phyloP scores from a whole-genome alignment of 2,888 invertebrate species.

The Dascillus cervinus region DNA sequence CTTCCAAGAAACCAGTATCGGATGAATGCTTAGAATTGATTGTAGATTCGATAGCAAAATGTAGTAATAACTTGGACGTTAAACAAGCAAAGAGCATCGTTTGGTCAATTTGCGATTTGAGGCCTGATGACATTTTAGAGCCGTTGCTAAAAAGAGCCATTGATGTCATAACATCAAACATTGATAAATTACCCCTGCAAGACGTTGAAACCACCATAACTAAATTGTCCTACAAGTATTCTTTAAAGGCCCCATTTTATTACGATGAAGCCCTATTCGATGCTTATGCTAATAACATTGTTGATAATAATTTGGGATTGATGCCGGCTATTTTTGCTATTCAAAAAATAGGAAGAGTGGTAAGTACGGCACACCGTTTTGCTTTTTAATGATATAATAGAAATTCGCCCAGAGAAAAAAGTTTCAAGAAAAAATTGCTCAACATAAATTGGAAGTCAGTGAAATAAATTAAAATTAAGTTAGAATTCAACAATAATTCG shows the following conservation, averaged over 20 bases:
- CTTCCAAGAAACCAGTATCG: constrained; percentile 45
- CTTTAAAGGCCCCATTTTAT: constrained; percentile 46
- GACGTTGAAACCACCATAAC: constrained; percentile 47
- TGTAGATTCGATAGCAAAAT: constrained; percentile 45
- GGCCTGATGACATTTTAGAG: constrained; percentile 41
- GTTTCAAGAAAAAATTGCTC: too few species aligned
- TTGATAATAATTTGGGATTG: constrained; percentile 47
- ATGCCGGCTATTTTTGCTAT: constrained; percentile 45
- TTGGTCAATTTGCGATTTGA: constrained; percentile 49
- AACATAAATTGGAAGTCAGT: too few species aligned
- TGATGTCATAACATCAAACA: constrained; percentile 40
- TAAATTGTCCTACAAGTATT: constrained; percentile 43
- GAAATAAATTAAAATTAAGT: too few species aligned
- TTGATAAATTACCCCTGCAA: constrained; percentile 42
- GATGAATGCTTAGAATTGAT: constrained; percentile 48
- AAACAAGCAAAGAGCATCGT: constrained; percentile 47
- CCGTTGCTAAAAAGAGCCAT: constrained; percentile 48
- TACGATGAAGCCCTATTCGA: constrained; percentile 57
- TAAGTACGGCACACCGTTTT: constrained; percentile 47
- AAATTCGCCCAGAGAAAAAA: too few species aligned
- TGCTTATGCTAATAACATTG: constrained; percentile 46
- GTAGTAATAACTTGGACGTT: constrained; percentile 40
- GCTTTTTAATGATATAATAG: too few species aligned
- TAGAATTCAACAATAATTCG: too few species aligned
- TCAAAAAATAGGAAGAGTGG: constrained; percentile 49